A percentile compares a stretch with the other conserved stretches of the same genome.
These are phyloP conservation scores for Capromys pilorides DNA, from an alignment of 2,797 vertebrate genomes.

Conservation along the genomic window DNA sequence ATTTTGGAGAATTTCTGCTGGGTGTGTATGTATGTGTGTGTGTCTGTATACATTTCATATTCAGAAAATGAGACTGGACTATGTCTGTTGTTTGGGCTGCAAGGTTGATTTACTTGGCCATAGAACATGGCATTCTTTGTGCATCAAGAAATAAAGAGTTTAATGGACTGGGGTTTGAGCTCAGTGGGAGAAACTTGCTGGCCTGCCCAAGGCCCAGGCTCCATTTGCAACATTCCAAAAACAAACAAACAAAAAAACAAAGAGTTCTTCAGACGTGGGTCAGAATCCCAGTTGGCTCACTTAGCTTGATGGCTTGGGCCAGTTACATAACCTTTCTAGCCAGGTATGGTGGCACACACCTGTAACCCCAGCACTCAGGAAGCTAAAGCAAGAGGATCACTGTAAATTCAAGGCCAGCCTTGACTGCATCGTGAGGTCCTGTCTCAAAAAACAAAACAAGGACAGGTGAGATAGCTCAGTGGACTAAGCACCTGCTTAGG, in stretches of 20 bases:
- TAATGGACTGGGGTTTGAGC: too few species aligned
- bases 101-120: neutral
- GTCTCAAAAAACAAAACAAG: neutral
- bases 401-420: neutral
- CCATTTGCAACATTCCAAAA: neutral
- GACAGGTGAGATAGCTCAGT: too few species aligned
- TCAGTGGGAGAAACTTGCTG: neutral
- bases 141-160: neutral
- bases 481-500: too few species aligned
- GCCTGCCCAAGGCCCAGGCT: neutral
- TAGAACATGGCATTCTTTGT: neutral
- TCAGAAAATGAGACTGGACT: neutral
- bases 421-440: neutral
- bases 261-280: neutral
- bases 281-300: neutral
- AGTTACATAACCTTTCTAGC: neutral
- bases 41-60: neutral
- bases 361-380: neutral
- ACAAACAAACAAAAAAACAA: neutral
- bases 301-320: neutral
- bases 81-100: neutral
- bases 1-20: neutral
- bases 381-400: neutral
- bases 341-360: neutral
- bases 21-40: neutral